These are phyloP conservation scores for Phaethornis superciliosus DNA, from an alignment of 2,113 vertebrate genomes.

Conservation along the genomic window DNA sequence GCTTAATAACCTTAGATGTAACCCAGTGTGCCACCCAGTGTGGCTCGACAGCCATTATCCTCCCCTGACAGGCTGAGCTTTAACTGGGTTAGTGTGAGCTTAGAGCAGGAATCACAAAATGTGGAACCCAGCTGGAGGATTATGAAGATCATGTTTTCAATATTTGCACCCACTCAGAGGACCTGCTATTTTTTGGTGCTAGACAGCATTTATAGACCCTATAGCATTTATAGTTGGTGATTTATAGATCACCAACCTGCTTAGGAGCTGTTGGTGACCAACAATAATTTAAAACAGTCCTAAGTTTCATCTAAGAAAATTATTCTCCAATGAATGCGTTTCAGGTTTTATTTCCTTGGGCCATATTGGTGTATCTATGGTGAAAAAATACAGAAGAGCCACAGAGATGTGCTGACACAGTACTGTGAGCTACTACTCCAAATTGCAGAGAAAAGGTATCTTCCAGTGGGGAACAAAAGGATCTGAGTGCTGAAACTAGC, in stretches of 20 bases:
- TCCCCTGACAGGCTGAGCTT: not conserved
- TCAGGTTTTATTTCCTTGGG: not conserved
- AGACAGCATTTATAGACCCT: not conserved
- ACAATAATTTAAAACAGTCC: not conserved
- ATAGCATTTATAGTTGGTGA: too few relatives aligned
- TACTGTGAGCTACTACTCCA: not conserved
- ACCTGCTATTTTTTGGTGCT: not conserved
- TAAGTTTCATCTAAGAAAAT: not conserved
- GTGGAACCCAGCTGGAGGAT: not conserved
- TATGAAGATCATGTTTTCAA: not conserved
- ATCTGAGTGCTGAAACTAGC: not conserved
- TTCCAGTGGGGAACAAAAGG: not conserved
- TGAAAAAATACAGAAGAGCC: not conserved
- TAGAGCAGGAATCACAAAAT: conserved; percentile 9
- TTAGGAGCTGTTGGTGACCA: not conserved
- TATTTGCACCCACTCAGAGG: not conserved
- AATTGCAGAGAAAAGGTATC: not conserved
- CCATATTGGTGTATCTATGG: not conserved
- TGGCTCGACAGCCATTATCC: not conserved
- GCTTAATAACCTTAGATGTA: conserved; percentile 11
- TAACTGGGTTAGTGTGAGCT: conserved; percentile 48
- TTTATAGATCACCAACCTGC: too few relatives aligned
- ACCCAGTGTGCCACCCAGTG: not conserved
- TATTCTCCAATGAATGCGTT: not conserved
- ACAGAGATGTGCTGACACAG: not conserved